Base-by-base conservation (phyloP, 2,113 vertebrate species). In the Chloebia gouldiae region DNA sequence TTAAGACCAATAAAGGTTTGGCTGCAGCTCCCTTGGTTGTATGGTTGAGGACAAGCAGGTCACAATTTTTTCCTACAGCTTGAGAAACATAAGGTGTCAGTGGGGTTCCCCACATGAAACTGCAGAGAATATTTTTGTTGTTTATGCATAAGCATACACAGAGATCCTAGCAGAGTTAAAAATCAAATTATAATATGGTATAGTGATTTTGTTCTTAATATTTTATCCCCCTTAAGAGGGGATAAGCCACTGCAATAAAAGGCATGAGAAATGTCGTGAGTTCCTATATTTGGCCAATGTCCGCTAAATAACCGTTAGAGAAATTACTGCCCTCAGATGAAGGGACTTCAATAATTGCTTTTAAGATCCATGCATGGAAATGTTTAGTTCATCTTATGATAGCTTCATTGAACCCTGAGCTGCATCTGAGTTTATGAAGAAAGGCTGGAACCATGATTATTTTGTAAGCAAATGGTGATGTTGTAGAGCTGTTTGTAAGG, bases 71-170 rank as follows among this genome's bases (percentile, higher is more conserved):
- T 83, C 37, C 18, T 59, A 50, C 51, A 95, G 83, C 71, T 83
- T 88, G 69, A 83, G 84, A 89, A 88, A 81, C 72, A 70, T 70
- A 93, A 94, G 45, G 57, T 79, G 28, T 24, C 83, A 64, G 59
- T 59, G 13, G 69, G 68, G 76, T 76, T 93, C 44, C 42, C 39
- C 39, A 18, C 31, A 49, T 33, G 51, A 82, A 86, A 81, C 78
- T 64, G 53, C 64, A 92, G 54, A 83, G 54, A 45, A 28, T 31
- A 51, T 57, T 64, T 88, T 88, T 83, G 75, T 70, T 90, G 37
- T 88, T 93, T 92, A 86, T 68, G 66, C 84, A 76, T 57, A 78
- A 86, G 81, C 39, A 96, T 90, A 88, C 77, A 95, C 39, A 79
- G 64, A 45, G 23, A 81, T 66, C 21, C 49, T 47, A 47, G 23